These are phyloP conservation scores for Agonopterix subpropinquella DNA, from an alignment of 2,888 invertebrate species.

Conservation along the genomic window DNA sequence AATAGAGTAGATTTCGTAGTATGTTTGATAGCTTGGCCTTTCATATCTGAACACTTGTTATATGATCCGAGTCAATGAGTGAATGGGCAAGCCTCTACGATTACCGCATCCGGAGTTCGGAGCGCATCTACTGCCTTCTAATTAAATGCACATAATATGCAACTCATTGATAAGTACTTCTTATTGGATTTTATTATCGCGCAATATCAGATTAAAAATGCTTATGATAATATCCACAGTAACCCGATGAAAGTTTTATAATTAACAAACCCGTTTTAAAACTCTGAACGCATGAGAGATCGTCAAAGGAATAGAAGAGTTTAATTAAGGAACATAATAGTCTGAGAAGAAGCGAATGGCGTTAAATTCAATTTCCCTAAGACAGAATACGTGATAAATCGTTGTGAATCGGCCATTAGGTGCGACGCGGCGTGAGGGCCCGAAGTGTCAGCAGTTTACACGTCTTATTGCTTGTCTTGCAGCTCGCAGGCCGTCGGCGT, in stretches of 20 bases:
- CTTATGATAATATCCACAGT: too few species aligned
- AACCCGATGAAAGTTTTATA: too few species aligned
- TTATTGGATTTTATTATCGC: too few species aligned
- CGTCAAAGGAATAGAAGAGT: conserved; percentile 30
- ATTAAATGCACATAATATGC: conserved; percentile 17
- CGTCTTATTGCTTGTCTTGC: conserved; percentile 64
- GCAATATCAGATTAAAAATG: too few species aligned
- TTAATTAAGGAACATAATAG: conserved; percentile 53
- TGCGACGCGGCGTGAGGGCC: conserved; percentile 60
- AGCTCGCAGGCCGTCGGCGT: conserved; percentile 41
- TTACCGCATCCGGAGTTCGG: conserved; percentile 42
- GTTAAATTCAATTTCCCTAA: conserved; percentile 62
- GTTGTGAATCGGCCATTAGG: conserved; percentile 63
- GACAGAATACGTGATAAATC: conserved; percentile 67
- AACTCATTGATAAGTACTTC: not conserved
- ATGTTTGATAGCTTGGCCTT: not conserved
- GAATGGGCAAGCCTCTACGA: conserved; percentile 32
- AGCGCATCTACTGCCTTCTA: conserved; percentile 23
- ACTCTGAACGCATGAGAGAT: too few species aligned
- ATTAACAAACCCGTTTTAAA: too few species aligned
- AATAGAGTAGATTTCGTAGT: too few species aligned
- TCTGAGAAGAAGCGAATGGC: conserved; percentile 45
- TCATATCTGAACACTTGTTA: conserved; percentile 15
- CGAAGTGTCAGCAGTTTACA: conserved; percentile 55
- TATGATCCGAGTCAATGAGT: conserved; percentile 26